Percentiles rank a stretch among this genome's conserved stretches.
These are phyloP conservation scores for Drosophila biarmipes DNA, from an alignment of 1,140 invertebrate species.

Conservation along the genomic window DNA sequence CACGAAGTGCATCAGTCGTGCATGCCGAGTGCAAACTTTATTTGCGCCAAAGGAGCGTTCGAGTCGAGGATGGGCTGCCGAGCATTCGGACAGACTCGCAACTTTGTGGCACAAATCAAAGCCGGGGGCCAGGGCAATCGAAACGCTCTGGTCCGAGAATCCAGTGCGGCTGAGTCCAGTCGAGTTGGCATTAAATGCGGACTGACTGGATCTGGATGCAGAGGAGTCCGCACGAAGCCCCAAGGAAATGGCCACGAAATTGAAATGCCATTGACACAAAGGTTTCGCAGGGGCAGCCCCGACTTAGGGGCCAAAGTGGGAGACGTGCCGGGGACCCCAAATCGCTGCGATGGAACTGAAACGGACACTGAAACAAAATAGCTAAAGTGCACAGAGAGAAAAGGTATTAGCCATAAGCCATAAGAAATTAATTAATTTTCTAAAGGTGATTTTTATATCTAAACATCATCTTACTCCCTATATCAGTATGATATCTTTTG, in stretches of 20 bases:
- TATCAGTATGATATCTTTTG: no score
- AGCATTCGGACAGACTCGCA: conserved; percentile 6
- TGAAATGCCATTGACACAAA: conserved; percentile 56
- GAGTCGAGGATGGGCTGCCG: conserved; percentile 5
- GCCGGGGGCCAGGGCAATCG: not conserved
- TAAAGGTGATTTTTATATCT: no score
- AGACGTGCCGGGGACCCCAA: conserved; percentile 36
- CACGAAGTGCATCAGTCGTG: conserved; percentile 2
- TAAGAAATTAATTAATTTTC: no score
- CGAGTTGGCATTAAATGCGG: conserved; percentile 28
- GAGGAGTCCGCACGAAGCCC: conserved; percentile 24
- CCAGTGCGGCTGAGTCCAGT: conserved; percentile 4
- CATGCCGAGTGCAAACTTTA: conserved; percentile 2
- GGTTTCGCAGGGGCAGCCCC: conserved; percentile 1
- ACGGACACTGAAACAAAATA: conserved; percentile 4
- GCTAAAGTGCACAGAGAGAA: no score
- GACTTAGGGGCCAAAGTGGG: conserved; percentile 2
- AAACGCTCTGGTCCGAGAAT: not conserved
- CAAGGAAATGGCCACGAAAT: conserved; percentile 35
- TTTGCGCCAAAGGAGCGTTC: conserved; percentile 8
- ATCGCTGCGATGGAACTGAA: conserved; percentile 23
- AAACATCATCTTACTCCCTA: no score
- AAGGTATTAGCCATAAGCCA: no score
- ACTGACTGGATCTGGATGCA: conserved; percentile 17
- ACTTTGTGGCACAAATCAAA: conserved; percentile 29